Conservation (phyloP, 2,888 invertebrate genomes). For the Xestia ashworthii region DNA sequence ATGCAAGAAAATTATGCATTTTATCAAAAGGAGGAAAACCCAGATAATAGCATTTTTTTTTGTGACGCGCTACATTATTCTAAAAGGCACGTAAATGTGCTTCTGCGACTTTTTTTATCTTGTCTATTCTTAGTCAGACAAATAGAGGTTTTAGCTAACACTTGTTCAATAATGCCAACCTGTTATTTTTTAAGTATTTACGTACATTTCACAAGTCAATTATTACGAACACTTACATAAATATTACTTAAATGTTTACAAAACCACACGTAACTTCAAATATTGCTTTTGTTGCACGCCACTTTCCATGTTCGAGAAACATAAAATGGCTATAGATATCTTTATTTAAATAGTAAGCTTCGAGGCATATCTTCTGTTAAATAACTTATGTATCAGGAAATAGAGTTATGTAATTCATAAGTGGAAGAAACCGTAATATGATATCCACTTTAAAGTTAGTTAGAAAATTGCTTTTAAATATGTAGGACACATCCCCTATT, state of each 20-base stretch:
- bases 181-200: conserved; percentile 46
- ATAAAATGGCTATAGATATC: conserved; percentile 42
- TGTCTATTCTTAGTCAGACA: conserved; percentile 23
- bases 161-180: conserved; percentile 14
- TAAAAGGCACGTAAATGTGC: conserved; percentile 16
- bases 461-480: conserved; percentile 36
- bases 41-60: background rate
- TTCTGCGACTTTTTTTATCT: conserved; percentile 10
- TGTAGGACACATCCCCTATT: conserved; percentile 33
- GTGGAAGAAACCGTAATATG: conserved; percentile 45
- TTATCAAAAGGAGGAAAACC: conserved; percentile 8
- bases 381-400: conserved; percentile 61
- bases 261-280: conserved; percentile 55
- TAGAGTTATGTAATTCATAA: conserved; percentile 59
- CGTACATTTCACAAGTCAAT: conserved; percentile 8
- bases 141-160: conserved; percentile 3
- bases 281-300: conserved; percentile 55
- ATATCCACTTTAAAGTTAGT: conserved; percentile 34
- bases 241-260: conserved; percentile 54
- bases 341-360: conserved; percentile 40
- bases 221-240: conserved; percentile 52
- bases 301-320: conserved; percentile 57
- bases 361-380: conserved; percentile 47
- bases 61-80: background rate
- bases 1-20: conserved; percentile 44